Evolutionary conservation across 2,888 invertebrate species (phyloP), one percentile per base, ranked within the genome.

Genomic region (Subacronicta megacephala): DNA sequence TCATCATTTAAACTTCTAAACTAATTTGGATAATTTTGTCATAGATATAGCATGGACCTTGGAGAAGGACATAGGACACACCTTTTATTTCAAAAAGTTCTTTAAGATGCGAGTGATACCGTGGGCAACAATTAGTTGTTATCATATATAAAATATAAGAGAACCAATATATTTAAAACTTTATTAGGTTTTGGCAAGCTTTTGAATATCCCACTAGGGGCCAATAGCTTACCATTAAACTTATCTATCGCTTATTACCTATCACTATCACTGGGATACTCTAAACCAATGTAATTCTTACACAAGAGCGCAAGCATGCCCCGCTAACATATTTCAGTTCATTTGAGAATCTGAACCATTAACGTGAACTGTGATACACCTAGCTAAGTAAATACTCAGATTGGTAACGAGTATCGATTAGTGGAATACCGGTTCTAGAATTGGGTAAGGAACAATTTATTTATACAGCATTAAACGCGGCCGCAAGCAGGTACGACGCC

Each of bases 401-500:
- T 50, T 44, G 43, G 18, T 53, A 66, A 43, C 45, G 49, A 41
- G 38, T 41, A 62, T 72, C 38, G 54, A 72, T 70, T 59, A 9
- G 40, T 17, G n/a, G 31, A 49, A 55, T 54, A 13, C 35, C 54
- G 51, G 54, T 65, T 64, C 60, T 61, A 43, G 53, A 62, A 63
- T 57, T 61, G 41, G 31, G 38, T 40, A 67, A 65, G 69, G 69
- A 72, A 75, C 64, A 72, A 75, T 65, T 76, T 75, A 73, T 75
- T 70, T 75, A 72, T 69, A 60, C 55, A 59, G 72, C 73, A 57
- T 74, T 69, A 58, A 63, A 73, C 64, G 52, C 62, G 60, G 61
- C 72, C 76, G 68, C 77, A 73, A 72, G 76, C 81, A 82, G 71
- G 66, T 66, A 69, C 69, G 59, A 68, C 61, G 52, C 71, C 77